phyloP scores from a whole-genome alignment of 2,797 vertebrate genomes.

The Poecilia gillii region DNA sequence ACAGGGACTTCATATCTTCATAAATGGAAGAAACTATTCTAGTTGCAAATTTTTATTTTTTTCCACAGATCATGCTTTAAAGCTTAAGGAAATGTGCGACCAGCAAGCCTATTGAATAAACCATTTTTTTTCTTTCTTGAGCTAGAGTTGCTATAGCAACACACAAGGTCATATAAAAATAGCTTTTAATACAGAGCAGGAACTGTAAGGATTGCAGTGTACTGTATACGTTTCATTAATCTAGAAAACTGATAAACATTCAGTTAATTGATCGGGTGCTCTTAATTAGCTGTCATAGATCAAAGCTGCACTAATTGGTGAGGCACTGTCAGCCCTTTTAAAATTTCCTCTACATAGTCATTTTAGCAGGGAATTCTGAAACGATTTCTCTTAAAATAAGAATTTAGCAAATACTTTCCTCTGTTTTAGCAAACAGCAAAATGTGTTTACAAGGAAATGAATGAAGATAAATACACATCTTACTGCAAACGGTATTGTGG shows the following conservation, averaged over 20 bases:
- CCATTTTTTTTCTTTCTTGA: constrained; percentile 62
- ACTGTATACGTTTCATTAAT: constrained; percentile 27
- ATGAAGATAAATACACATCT: not conserved
- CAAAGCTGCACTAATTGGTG: not conserved
- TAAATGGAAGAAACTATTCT: not conserved
- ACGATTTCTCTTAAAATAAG: not conserved
- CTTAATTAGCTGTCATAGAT: constrained; percentile 3
- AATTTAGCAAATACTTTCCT: not conserved
- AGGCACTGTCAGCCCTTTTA: not conserved
- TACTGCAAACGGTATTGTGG: not conserved
- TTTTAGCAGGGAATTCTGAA: not conserved
- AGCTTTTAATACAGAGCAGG: constrained; percentile 70
- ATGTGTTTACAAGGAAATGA: not conserved
- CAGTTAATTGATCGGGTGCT: constrained; percentile 19
- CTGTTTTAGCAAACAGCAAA: not conserved
- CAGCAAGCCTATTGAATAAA: constrained; percentile 71
- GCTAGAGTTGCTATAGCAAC: constrained; percentile 85
- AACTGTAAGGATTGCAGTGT: constrained; percentile 46
- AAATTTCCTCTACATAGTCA: not conserved
- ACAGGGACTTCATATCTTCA: not conserved
- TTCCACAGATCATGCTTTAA: constrained; percentile 16
- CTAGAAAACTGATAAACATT: constrained; percentile 12
- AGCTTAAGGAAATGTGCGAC: constrained; percentile 45
- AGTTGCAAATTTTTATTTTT: not conserved
- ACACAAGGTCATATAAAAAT: constrained; percentile 76